Evolutionary conservation across 2,113 vertebrate genomes (phyloP), one percentile per base, ranked within the genome.

Genomic region (Prunella himalayana): DNA sequence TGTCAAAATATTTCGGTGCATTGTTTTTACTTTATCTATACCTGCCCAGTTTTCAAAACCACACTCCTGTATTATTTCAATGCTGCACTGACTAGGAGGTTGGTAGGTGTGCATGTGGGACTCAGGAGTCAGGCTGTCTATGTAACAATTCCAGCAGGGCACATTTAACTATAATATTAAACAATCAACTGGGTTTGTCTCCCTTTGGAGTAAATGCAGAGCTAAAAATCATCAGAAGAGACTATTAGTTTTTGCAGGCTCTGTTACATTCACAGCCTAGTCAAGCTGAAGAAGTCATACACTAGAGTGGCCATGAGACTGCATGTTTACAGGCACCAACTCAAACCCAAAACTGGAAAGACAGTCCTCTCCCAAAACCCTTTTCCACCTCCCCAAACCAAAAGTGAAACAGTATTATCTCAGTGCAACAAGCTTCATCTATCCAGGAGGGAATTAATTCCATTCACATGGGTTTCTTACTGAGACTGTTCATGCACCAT

Each of bases 51-150:
- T 50, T 84, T 86, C 45, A 73, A 84, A 88, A n/a, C 33, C 31
- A 53, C 9, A 1, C 11, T 86, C 14, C 11, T 63, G 0, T 23
- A 23, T 18, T 20, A 59, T 90, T 86, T 79, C 44, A 37, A 0
- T 82, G 66, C 57, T 80, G 39, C 41, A 35, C 9, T 30, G n/a
- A 31, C 13, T 7, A 72, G 41, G 35, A 51, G 68, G 21, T 66
- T 70, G 22, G 28, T 61, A 76, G 31, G 2, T 50, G 18, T 79
- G 30, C 12, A 7, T 72, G n/a, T 71, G 39, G 57, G 22, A 75
- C 42, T 86, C 53, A 57, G 45, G 15, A 72, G 59, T 80, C 37
- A 45, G 30, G 12, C 45, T 86, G 7, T n/a, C n/a, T 82, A 3
- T 35, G 24, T 39, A 79, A 42, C 41, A 59, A 25, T 72, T 69